Conservation (phyloP, 2,797 vertebrate genomes). For the Pogoniulus pusillus region DNA sequence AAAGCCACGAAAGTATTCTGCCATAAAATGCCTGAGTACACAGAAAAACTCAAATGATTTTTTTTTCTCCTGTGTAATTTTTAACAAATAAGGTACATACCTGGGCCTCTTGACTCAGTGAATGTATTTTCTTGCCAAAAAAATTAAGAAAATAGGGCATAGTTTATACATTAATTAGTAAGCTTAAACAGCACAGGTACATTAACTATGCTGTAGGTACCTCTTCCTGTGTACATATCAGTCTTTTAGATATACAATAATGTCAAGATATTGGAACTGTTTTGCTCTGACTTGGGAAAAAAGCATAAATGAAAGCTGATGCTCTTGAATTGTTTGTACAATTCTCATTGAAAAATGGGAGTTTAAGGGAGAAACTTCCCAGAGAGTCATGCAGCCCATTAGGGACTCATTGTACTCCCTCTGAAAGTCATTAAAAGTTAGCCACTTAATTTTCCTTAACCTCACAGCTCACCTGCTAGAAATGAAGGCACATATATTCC, state of each 20-base stretch:
- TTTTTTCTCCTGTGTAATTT: neutral
- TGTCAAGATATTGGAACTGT: neutral
- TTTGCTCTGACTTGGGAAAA: neutral
- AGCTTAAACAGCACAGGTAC: neutral
- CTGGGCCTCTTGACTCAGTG: neutral
- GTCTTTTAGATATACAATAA: neutral
- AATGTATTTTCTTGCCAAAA: neutral
- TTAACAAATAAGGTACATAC: neutral
- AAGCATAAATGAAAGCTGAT: neutral
- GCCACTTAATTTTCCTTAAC: neutral
- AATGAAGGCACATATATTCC: neutral
- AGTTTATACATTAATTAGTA: neutral
- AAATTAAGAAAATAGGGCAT: neutral
- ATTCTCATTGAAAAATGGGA: neutral
- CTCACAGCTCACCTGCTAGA: neutral
- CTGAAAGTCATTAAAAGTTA: neutral
- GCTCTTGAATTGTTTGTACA: neutral
- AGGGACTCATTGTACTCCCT: neutral
- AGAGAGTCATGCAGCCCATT: neutral
- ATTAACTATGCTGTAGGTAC: neutral
- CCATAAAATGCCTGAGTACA: neutral
- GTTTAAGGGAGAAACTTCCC: neutral
- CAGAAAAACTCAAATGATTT: neutral
- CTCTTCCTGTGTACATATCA: neutral
- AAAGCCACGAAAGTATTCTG: neutral